A percentile compares a stretch with the other conserved stretches of the same genome.
These are phyloP conservation scores for Crotophaga sulcirostris DNA, from an alignment of 2,113 vertebrate genomes.

Conservation along the genomic window DNA sequence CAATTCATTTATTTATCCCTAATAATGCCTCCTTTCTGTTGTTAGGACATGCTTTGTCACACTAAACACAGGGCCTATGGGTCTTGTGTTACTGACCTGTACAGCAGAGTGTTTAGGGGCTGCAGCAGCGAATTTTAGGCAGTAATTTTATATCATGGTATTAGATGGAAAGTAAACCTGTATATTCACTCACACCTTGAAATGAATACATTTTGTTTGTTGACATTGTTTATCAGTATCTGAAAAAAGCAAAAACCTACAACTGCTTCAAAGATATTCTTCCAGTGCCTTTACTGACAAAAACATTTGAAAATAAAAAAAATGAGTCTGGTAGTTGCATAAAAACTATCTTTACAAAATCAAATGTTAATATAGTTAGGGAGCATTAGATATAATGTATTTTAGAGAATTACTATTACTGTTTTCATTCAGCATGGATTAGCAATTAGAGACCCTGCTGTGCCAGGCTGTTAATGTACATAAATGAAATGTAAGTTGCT, in stretches of 20 bases:
- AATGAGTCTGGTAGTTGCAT: not conserved
- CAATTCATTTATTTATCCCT: not conserved
- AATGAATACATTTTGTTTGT: not conserved
- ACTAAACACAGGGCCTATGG: not conserved
- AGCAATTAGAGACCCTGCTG: not conserved
- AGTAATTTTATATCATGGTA: not conserved
- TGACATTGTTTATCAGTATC: not conserved
- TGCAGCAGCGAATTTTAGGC: not conserved
- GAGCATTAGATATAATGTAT: not conserved
- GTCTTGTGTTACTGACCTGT: not conserved
- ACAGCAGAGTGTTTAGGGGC: not conserved
- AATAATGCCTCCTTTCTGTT: not conserved
- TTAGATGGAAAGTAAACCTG: not conserved
- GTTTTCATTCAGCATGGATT: not conserved
- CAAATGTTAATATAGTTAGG: not conserved
- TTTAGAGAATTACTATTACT: not conserved
- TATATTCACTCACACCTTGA: not conserved
- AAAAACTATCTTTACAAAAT: not conserved
- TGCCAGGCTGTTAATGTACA: not conserved
- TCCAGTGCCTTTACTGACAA: not conserved
- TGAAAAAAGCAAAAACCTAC: not conserved
- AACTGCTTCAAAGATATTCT: not conserved
- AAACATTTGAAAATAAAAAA: not conserved
- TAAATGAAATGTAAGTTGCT: not conserved
- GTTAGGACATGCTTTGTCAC: not conserved